Base-by-base conservation (phyloP, 2,797 vertebrate species). In the Rhincodon typus region DNA sequence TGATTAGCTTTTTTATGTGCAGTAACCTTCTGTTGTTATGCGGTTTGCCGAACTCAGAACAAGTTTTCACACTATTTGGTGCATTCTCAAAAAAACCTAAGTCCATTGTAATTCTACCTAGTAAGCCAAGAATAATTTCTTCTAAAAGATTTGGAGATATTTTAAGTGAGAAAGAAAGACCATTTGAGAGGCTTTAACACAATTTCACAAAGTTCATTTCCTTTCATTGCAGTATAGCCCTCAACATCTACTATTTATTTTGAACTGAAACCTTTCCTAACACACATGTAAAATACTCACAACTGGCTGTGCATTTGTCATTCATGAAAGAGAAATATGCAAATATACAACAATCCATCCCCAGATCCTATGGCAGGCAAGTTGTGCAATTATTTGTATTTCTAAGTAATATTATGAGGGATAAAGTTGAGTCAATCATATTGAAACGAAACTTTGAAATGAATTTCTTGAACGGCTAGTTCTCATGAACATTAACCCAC, bases 391-490 rank as follows among this genome's bases (percentile, higher is more conserved):
- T 93, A 69, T 62, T 90, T 90, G 30, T 66, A 30, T 57, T 91
- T 91, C 66, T 91, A n/a, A 21, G 30, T 91, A 91, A 91, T 34
- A 19, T 66, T 66, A 93, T n/a, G n/a, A 93, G 62, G 57, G n/a
- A 93, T 93, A 93, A 67, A 93, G 90, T 7, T 21, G 90, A 93
- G 90, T 69, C 90, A 93, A 93, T 42, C 23, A 69, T 23, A 93
- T 27, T 93, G 62, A 93, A 93, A 69, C 21, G 67, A 69, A 42
- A 69, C n/a, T 66, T 67, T 12, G 62, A 38, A 23, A n/a, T 38
- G 90, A 38, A 21, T 67, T 34, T 7, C n/a, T 38, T 93, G 90
- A 67, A 67, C 13, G 6, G n/a, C 34, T n/a, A 93, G 57, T 13
- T 62, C 90, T 38, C 62, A n/a, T 66, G 25, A 42, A 38, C 62